Evolutionary conservation across 2,113 vertebrate species (phyloP), one percentile per base, ranked within the genome.

Genomic region (Pogonocichla stellata): DNA sequence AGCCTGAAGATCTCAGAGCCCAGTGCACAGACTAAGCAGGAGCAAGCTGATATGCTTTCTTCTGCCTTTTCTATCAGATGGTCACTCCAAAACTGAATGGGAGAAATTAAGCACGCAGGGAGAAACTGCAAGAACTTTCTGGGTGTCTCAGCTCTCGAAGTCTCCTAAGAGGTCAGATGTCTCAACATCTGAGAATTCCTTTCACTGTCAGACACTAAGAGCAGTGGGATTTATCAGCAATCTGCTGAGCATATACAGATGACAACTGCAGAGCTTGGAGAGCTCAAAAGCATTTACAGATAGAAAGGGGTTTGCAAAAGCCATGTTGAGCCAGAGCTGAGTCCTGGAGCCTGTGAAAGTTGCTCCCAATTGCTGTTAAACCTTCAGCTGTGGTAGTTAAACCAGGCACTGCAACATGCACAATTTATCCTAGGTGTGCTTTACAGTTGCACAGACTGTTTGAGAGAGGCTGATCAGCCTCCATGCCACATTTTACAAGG

Each of bases 211-310:
- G 64, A 47, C 81, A 60, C 65, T 29, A 43, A 19, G 82, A 86
- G 93, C 90, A 88, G 65, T 84, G 93, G 95, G 94, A 95, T 96
- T 95, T 92, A 79, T 94, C 93, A 96, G 61, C 90, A 80, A 83
- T 84, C 92, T 92, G 69, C 90, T 83, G 60, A 94, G 92, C 93
- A 78, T 31, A 80, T 10, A 84, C 67, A 90, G 72, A 83, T 90
- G 93, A 96, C 90, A 95, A 80, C 56, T 62, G 81, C 67, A 70
- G 67, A 78, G 71, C 53, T 12, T 62, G 85, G 85, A 88, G 81
- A 88, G 71, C 74, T 89, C 90, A 65, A 51, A 85, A 70, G 73
- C 70, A 58, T 56, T 88, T 90, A 72, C 48, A 87, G 80, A 71
- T 5, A 82, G 74, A 66, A 29, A 66, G 28, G 31, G n/a, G 26